A percentile compares a stretch with the other conserved stretches of the same genome.
phyloP scores from a whole-genome alignment of 2,888 invertebrate species.

The Andrena marginata region DNA sequence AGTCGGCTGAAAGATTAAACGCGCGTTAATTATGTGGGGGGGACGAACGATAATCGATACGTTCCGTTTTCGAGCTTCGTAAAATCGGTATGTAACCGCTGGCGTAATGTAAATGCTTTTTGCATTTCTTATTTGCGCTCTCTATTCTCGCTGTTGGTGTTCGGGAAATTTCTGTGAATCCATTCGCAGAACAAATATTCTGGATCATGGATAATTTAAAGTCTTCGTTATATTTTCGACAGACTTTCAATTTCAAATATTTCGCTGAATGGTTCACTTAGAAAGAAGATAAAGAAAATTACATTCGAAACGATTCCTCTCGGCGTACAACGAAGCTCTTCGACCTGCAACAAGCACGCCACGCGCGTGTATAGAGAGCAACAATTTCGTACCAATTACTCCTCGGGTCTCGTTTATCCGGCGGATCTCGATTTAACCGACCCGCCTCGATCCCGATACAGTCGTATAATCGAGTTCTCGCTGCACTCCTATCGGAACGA shows the following conservation, averaged over 20 bases:
- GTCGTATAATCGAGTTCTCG: slow-evolving; percentile 23
- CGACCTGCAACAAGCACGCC: neutral
- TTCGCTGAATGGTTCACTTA: no score
- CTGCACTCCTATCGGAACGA: slow-evolving; percentile 14
- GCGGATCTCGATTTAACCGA: slow-evolving; percentile 7
- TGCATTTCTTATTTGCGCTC: neutral
- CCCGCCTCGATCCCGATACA: slow-evolving; percentile 17
- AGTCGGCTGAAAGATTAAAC: neutral
- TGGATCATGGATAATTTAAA: neutral
- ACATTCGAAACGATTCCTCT: neutral
- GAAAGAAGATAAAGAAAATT: neutral
- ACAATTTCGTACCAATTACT: slow-evolving; percentile 11
- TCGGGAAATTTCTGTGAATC: neutral
- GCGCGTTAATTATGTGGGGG: neutral
- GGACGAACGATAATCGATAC: neutral
- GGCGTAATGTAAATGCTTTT: neutral
- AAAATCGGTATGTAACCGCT: neutral
- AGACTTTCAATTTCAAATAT: neutral
- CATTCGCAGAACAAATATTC: neutral
- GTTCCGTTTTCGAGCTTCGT: neutral
- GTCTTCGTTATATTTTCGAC: neutral
- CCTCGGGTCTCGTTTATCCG: slow-evolving; percentile 6
- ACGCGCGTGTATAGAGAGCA: neutral
- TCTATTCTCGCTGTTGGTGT: neutral
- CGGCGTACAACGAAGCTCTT: neutral